Base-by-base conservation (phyloP, 2,797 vertebrate species). In the Gorsachius magnificus region DNA sequence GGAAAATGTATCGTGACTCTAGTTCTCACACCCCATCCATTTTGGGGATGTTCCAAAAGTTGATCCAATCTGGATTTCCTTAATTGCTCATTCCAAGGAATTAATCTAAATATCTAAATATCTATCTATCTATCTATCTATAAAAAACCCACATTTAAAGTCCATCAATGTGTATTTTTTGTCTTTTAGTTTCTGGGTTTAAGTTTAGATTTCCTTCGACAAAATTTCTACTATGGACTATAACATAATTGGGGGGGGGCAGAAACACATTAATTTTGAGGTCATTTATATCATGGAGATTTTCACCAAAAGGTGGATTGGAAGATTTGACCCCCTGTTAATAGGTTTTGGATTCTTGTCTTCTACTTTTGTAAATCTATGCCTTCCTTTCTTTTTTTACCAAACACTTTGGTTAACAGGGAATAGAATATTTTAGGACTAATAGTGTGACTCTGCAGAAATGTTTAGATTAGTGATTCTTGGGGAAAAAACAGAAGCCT, bases 381-480 rank as follows among this genome's bases (percentile, higher is more conserved):
- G 17, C 6, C 9, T 53, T 64, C 9, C 10, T 57, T 69, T 43
- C 48, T 89, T 88, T 68, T 78, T 93, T 86, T 8, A 22, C 21
- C 15, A 76, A 90, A 90, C 51, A 21, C 36, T 35, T 83, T 13
- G 16, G 4, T 33, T 82, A 72, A 72, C 28, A 80, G 20, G 41
- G n/a, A 86, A 88, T 53, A 85, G 26, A 53, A 35, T 72, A 71
- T 65, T 91, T 81, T 50, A 56, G 46, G 51, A 86, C 26, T 38
- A 71, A 77, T 60, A 22, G 29, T 28, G 18, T 56, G 66, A 69
- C 46, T 87, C 61, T 68, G 31, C 19, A 89, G 74, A 92, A 92
- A 57, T 68, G 43, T 91, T 88, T 90, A 65, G n/a, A 61, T 75
- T 43, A 53, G 13, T 68, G 35, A 50, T 88, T 91, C 28, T 88